Percentiles rank a stretch among this genome's conserved stretches.
Conservation (phyloP, 2,113 vertebrate species). For the Panthera tigris region DNA sequence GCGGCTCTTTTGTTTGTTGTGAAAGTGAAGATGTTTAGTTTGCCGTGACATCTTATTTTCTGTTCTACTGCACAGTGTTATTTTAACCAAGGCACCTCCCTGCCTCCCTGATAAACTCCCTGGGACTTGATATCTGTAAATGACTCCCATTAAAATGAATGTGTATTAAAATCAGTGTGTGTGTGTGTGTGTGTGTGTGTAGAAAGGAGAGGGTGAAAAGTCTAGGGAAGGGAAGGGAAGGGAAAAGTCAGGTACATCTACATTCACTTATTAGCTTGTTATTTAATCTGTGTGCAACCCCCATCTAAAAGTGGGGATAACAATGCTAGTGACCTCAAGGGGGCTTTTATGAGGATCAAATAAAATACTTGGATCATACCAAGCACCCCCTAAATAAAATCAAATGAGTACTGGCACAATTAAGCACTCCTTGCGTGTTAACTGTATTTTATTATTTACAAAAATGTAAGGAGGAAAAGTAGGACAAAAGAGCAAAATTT, state of each 20-base stretch:
- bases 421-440: neutral
- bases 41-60: constrained; percentile 88
- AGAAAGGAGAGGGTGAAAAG: neutral
- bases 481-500: neutral
- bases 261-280: neutral
- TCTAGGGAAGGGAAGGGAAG: neutral
- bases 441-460: neutral
- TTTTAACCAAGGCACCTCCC: constrained; percentile 81
- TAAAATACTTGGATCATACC: neutral
- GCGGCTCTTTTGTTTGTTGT: constrained; percentile 77
- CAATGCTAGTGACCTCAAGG: neutral
- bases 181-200: constrained; percentile 36
- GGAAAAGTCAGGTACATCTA: neutral
- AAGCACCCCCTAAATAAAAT: neutral
- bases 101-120: constrained; percentile 80
- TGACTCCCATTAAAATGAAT: constrained; percentile 77
- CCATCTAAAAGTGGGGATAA: neutral
- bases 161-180: constrained; percentile 50
- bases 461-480: neutral
- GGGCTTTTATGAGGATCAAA: neutral
- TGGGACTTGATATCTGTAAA: constrained; percentile 77
- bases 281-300: neutral
- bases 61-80: constrained; percentile 88
- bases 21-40: constrained; percentile 84
- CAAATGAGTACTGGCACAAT: neutral